These are phyloP conservation scores for Nothobranchius furzeri DNA, from an alignment of 2,113 vertebrate species.

Conservation along the genomic window DNA sequence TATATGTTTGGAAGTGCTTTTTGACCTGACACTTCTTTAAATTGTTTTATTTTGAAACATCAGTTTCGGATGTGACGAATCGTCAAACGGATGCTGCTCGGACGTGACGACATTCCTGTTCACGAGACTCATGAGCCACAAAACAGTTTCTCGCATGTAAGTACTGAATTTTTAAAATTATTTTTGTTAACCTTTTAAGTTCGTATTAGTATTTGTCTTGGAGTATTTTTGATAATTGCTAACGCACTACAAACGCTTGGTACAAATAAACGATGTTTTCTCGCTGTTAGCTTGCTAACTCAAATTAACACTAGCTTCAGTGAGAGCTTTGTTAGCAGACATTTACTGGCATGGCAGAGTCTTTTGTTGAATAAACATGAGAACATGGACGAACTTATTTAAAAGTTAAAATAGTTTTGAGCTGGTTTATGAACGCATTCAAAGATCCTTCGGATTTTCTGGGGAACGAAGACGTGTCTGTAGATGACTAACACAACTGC, in stretches of 20 bases:
- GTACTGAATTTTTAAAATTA: conserved; percentile 2
- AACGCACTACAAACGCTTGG: not conserved
- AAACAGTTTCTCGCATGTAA: conserved; percentile 46
- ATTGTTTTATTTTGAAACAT: not conserved
- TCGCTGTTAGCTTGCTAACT: not conserved
- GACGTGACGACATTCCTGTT: not conserved
- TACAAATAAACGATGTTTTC: not conserved
- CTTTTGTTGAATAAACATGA: no score
- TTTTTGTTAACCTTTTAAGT: not conserved
- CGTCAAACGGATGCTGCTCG: not conserved
- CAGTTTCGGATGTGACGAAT: conserved; percentile 46
- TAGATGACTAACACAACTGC: not conserved
- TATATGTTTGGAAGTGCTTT: no score
- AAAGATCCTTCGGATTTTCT: no score
- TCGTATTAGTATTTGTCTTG: no score
- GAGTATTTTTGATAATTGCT: not conserved
- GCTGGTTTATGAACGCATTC: no score
- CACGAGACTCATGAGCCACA: conserved; percentile 31
- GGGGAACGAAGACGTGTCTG: no score
- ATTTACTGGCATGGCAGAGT: no score
- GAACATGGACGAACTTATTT: no score
- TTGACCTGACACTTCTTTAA: no score
- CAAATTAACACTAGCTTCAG: no score
- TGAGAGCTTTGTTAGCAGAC: no score
- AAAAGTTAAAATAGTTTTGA: no score